These are phyloP conservation scores for Rhagoletis pomonella DNA, from an alignment of 1,140 invertebrate species.

Conservation along the genomic window DNA sequence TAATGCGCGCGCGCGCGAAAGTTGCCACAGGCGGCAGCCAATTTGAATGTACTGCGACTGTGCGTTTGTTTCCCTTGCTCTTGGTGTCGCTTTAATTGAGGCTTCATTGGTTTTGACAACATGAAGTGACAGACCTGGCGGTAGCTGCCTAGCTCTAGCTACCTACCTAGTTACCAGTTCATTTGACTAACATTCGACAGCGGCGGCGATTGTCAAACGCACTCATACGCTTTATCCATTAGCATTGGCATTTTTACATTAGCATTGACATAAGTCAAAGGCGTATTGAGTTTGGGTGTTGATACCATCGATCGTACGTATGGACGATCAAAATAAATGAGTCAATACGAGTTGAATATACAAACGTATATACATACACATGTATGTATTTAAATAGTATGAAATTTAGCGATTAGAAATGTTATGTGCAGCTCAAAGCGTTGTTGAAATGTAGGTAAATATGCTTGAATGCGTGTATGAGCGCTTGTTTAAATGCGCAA, in stretches of 20 bases:
- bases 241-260: neutral
- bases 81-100: slow-evolving; percentile 8
- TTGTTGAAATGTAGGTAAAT: neutral
- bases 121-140: slow-evolving; percentile 27
- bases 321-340: too few species aligned
- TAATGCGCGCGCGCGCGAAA: neutral
- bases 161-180: neutral
- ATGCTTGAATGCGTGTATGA: neutral
- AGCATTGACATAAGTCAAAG: neutral
- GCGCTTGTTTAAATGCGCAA: too few species aligned
- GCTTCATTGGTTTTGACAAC: slow-evolving; percentile 46
- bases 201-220: slow-evolving; percentile 25
- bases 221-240: neutral
- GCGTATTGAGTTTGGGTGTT: neutral
- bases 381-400: neutral
- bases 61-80: slow-evolving; percentile 24
- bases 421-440: neutral
- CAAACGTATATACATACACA: too few species aligned
- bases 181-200: neutral
- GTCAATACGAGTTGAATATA: too few species aligned
- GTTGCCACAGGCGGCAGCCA: neutral
- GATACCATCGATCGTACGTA: too few species aligned
- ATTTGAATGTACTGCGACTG: neutral
- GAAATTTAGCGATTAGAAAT: neutral
- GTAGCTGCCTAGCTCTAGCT: neutral